phyloP scores from a whole-genome alignment of 2,113 vertebrate species.

The Xenopus borealis region DNA sequence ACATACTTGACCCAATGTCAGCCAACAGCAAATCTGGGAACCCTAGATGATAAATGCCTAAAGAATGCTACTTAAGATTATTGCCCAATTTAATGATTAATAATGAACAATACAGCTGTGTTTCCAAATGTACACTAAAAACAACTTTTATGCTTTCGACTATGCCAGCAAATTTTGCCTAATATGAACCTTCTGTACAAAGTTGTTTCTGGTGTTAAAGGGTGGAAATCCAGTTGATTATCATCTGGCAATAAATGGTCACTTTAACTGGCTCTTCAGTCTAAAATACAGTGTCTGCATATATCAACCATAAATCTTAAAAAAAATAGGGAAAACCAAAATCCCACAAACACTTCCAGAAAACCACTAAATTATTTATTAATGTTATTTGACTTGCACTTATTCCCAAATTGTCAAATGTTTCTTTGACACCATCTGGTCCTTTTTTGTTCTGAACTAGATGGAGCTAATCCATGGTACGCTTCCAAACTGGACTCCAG shows the following conservation, averaged over 20 bases:
- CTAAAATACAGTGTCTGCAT: background rate
- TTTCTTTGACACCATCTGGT: conserved; percentile 2
- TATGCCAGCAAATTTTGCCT: background rate
- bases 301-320: conserved; percentile 14
- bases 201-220: too few relatives aligned
- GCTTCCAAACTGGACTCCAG: conserved; percentile 15
- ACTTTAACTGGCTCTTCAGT: background rate
- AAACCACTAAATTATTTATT: conserved; percentile 2
- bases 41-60: too few relatives aligned
- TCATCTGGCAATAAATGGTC: background rate
- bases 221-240: background rate
- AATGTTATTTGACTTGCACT: conserved; percentile 7
- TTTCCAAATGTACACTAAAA: too few relatives aligned
- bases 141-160: too few relatives aligned
- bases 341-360: conserved; percentile 15
- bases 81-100: too few relatives aligned
- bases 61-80: too few relatives aligned
- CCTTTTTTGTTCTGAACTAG: background rate
- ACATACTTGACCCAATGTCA: too few relatives aligned
- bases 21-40: too few relatives aligned
- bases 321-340: conserved; percentile 4
- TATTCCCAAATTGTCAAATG: conserved; percentile 15
- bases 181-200: background rate
- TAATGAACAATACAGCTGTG: too few relatives aligned
- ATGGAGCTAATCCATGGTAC: background rate